These are phyloP conservation scores for Listrodromus nycthemerus DNA, from an alignment of 2,888 invertebrate genomes.

Conservation along the genomic window DNA sequence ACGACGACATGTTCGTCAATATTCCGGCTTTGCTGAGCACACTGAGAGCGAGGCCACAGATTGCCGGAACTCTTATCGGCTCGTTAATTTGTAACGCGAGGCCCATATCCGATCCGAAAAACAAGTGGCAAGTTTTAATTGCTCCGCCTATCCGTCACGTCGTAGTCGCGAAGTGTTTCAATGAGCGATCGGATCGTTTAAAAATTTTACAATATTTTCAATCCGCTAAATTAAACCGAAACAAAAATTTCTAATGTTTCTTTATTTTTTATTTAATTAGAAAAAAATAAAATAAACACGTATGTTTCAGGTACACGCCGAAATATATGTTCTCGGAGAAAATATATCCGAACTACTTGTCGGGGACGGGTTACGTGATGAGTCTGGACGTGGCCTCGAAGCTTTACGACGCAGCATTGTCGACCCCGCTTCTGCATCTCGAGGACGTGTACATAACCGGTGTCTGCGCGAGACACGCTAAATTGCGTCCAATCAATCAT, in stretches of 20 bases:
- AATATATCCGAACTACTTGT: conserved; percentile 92
- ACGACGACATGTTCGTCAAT: conserved; percentile 95
- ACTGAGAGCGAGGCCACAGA: conserved; percentile 76
- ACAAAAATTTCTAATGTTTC: too few relatives aligned
- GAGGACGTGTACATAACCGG: conserved; percentile 94
- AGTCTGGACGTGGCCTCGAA: conserved; percentile 88
- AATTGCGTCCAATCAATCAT: conserved; percentile 88
- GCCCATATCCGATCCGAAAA: conserved; percentile 90
- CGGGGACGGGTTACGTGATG: conserved; percentile 93
- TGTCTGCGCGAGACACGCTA: conserved; percentile 88
- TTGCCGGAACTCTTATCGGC: conserved; percentile 88
- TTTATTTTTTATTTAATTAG: too few relatives aligned
- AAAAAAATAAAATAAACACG: too few relatives aligned
- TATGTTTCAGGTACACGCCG: conserved; percentile 89
- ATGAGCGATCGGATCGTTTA: too few relatives aligned
- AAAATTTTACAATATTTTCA: too few relatives aligned
- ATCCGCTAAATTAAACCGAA: too few relatives aligned
- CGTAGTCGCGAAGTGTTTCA: neutral
- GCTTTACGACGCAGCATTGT: conserved; percentile 89
- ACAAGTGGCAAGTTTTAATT: conserved; percentile 89
- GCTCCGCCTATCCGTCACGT: neutral
- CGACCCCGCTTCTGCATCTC: conserved; percentile 90
- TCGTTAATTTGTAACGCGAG: conserved; percentile 92
- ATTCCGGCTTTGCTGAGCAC: conserved; percentile 87
- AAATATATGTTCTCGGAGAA: conserved; percentile 90